These are phyloP conservation scores for Glyphotaelius pellucidus DNA, from an alignment of 2,888 invertebrate species.

Conservation along the genomic window DNA sequence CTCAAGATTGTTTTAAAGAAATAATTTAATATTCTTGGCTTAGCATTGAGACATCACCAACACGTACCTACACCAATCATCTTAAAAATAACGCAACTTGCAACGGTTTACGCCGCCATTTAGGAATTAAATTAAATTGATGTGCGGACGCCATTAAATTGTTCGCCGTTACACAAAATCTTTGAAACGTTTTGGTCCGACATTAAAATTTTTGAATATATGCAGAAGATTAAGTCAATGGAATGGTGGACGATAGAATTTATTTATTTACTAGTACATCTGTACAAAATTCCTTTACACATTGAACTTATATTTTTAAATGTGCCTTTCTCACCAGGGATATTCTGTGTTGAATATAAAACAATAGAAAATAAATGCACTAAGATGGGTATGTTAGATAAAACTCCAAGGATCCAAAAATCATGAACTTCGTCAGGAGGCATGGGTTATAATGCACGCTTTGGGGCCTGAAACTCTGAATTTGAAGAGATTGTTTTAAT, in stretches of 20 bases:
- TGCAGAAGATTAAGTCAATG: background rate
- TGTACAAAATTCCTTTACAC: background rate
- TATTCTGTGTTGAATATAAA: background rate
- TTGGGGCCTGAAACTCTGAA: too few relatives aligned
- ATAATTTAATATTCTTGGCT: background rate
- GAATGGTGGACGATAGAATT: background rate
- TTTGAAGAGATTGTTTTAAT: too few relatives aligned
- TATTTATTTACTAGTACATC: background rate
- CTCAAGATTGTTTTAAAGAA: background rate
- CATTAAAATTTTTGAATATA: background rate
- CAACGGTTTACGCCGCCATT: background rate
- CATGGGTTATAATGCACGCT: too few relatives aligned
- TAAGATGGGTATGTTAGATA: too few relatives aligned
- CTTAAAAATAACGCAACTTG: background rate
- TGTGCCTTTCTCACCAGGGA: too few relatives aligned
- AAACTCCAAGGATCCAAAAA: too few relatives aligned
- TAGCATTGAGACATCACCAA: slow-evolving; percentile 2
- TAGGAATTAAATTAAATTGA: background rate
- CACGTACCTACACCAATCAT: background rate
- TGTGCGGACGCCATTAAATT: background rate
- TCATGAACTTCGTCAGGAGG: too few relatives aligned
- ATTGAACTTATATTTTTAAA: too few relatives aligned
- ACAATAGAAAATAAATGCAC: too few relatives aligned
- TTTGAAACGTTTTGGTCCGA: background rate
- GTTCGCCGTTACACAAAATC: background rate